Evolutionary conservation across 2,888 invertebrate genomes (phyloP), one percentile per base, ranked within the genome.

Genomic region (Acanthacorydalis orientalis): DNA sequence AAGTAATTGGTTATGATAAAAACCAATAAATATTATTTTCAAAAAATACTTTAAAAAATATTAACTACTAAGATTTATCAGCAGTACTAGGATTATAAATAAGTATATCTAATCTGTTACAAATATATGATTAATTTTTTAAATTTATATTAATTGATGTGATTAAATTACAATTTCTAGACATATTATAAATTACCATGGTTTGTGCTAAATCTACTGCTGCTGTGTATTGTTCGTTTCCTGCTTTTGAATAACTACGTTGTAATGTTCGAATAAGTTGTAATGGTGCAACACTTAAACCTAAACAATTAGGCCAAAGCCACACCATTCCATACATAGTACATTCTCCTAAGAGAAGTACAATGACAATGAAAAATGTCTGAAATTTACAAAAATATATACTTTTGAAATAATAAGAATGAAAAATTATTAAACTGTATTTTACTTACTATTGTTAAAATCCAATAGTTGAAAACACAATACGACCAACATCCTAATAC

Each of bases 401-500:
- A 4, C 2, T 35, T 35, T 35, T 35, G 35, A 11, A 3, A 11
- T 7, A 7, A 14, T n/a, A 38, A 38, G 16, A 23, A 41, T 23
- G 23, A 41, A 15, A 41, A 31, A 8, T 14, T 11, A 15, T 16
- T 6, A 11, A 23, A 23, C 2, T 4, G 3, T 23, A 23, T 23
- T 32, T 15, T 43, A 66, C 76, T 75, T 69, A 82, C 83, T 51
- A 78, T 62, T 47, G 76, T 76, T n/a, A 86, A 68, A 52, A 83
- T 74, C 54, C 77, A 77, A 57, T 81, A 83, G 56, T 79, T 83
- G 53, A 80, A 78, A 56, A 83, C 70, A 57, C 83, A 84, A 1
- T 82, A 78, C 1, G 84, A 84, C 85, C 86, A 87, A 62, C 83
- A 87, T 43, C 87, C 87, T 15, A 86, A 64, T 42, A 86, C 75